Evolutionary conservation across 2,797 vertebrate genomes (phyloP), one percentile per base, ranked within the genome.

Genomic region (Hafferia zeledoni): DNA sequence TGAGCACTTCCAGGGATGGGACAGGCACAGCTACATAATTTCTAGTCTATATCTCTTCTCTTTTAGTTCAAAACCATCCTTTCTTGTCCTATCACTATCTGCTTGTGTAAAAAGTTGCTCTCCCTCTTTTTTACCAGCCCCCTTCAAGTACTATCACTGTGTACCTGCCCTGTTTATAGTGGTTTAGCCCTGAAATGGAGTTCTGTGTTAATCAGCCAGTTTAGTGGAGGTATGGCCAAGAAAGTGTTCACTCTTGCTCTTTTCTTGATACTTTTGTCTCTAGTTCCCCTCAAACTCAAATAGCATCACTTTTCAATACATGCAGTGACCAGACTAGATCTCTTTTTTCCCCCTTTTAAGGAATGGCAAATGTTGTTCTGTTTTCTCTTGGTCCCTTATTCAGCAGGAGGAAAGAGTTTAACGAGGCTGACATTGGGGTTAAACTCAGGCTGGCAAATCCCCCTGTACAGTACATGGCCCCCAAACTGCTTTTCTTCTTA

Each of bases 81-180:
- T 17, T 12, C 2, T 64, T 57, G 6, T 57, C 3, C 19, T 39
- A 17, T 11, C 19, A 30, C 11, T 16, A 14, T 4, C 8, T 70
- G 17, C 17, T 44, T 13, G 8, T 17, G 17, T 23, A 27, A 46
- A 64, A 46, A 52, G 7, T 33, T 30, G 7, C 3, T 59, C 4
- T 22, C 27, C 5, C 11, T 56, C 15, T 59, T 19, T 59, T 18
- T 18, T 5, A 33, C 6, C 23, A 1, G 0, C 1, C 6, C 25
- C 9, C 10, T 28, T 47, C 17, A 10, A 23, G 8, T 14, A 1
- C 25, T 53, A 9, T 11, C 76, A 75, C 47, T 81, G 46, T 95
- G 47, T 46, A 44, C n/a, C 33, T 64, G 41, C 52, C 55, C 69
- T 2, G 7, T 55, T 84, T 72, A 20, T 16, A 24, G 56, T 25